These are phyloP conservation scores for Lacerta viridis DNA, from an alignment of 2,797 vertebrate genomes.

Conservation along the genomic window DNA sequence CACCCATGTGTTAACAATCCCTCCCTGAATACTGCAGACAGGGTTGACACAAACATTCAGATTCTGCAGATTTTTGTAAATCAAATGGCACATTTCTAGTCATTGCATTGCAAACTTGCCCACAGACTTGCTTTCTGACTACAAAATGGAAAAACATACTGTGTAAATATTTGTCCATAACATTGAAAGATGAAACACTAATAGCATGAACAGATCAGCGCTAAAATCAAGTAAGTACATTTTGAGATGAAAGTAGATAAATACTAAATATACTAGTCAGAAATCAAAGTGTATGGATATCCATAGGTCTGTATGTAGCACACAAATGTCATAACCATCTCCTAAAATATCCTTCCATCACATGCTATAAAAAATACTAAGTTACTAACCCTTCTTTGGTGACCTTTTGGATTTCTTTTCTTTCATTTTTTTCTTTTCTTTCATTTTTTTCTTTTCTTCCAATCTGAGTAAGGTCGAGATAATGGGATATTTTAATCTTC, in stretches of 20 bases:
- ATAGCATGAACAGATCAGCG: neutral
- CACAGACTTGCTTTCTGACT: neutral
- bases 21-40: neutral
- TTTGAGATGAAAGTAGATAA: neutral
- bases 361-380: neutral
- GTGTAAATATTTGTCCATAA: neutral
- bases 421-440: slow-evolving; percentile 37
- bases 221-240: slow-evolving; percentile 1
- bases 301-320: neutral
- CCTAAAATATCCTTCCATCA: neutral
- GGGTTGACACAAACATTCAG: neutral
- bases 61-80: neutral
- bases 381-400: slow-evolving; percentile 68
- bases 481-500: slow-evolving; percentile 43
- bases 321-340: neutral
- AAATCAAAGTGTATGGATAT: neutral
- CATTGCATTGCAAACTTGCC: neutral
- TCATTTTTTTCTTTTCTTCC: slow-evolving; percentile 44
- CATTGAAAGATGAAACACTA: neutral
- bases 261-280: neutral
- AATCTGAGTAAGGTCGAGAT: slow-evolving; percentile 37
- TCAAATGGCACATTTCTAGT: neutral
- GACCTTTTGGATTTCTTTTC: slow-evolving; percentile 40
- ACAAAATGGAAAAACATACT: neutral
- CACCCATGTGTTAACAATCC: neutral